A percentile compares a stretch with the other conserved stretches of the same genome.
These are phyloP conservation scores for Rhabdornis inornatus DNA, from an alignment of 2,113 vertebrate genomes.

Conservation along the genomic window DNA sequence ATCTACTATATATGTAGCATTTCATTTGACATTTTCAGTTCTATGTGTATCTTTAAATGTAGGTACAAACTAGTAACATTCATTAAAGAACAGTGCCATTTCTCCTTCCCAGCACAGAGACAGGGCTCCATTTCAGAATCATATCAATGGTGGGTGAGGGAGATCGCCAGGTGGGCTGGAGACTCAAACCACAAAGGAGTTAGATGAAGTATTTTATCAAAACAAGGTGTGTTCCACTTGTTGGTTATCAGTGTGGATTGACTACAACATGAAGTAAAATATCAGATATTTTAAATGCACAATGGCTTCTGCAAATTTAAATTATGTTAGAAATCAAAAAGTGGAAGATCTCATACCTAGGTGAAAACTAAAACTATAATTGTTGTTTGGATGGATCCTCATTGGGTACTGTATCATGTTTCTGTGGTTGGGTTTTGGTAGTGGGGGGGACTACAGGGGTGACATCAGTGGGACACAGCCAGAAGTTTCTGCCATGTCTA, in stretches of 20 bases:
- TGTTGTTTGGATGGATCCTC: neutral
- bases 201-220: neutral
- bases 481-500: neutral
- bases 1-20: neutral
- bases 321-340: neutral
- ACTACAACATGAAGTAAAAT: neutral
- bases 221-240: neutral
- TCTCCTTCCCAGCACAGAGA: neutral
- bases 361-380: neutral
- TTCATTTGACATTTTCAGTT: neutral
- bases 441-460: rapidly evolving
- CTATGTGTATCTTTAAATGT: neutral
- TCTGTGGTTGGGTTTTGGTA: neutral
- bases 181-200: neutral
- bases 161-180: neutral
- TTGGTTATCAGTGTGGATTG: neutral
- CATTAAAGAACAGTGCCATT: neutral
- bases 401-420: neutral
- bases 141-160: neutral
- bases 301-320: neutral
- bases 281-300: neutral
- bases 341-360: neutral
- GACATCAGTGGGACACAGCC: rapidly evolving
- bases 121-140: neutral
- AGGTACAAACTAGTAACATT: neutral